Evolutionary conservation across 2,113 vertebrate species (phyloP).

Genomic region (Pan troglodytes): NHGRI_mPanTro3-v2.1_pri NC_072419.2:61880501-61881000

Average conservation of each 20-base stretch:
- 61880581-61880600: neutral
- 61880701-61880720: neutral
- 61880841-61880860: conserved; percentile 1
- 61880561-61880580: neutral
- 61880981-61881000: neutral
- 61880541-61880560: neutral
- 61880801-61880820: neutral
- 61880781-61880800: neutral
- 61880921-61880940: neutral
- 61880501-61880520: neutral
- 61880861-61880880: neutral
- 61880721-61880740: neutral
- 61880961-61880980: neutral
- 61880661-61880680: neutral
- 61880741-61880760: neutral
- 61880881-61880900: neutral
- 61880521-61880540: neutral
- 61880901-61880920: neutral
- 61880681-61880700: neutral
- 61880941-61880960: neutral
- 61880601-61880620: neutral
- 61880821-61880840: neutral
- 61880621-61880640: neutral
- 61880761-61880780: neutral
- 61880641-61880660: neutral